Base-by-base conservation (phyloP, 1,140 invertebrate species). In the Drosophila kikkawai region DNA sequence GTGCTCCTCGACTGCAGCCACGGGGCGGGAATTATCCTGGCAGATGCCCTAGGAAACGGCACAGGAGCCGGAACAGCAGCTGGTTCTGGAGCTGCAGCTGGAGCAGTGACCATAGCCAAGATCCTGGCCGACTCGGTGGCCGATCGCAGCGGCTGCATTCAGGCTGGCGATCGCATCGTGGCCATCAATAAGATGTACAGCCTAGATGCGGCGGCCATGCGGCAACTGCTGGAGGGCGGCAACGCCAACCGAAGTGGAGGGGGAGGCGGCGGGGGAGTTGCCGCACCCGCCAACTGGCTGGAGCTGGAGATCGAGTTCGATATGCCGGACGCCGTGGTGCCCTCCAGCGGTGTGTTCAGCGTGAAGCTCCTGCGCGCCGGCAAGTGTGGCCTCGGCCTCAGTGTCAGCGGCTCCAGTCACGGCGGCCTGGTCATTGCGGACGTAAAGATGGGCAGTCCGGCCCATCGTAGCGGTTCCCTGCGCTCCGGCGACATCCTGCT, bases 291-390 rank as follows among this genome's bases (percentile, higher is more conserved):
- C 48, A 85, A 91, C 63, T 88, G 94, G 94, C 93, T 97, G 3
- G 94, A 96, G 45, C 75, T 96, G 17, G 95, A 96, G 65, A 95
- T 97, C 5, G 98, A 99, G 92, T 99, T 99, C 93, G 97, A 97
- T 94, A 97, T 99, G 80, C 96, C 97, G n/a, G 97, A 98, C 80
- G 95, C 97, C 0, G 97, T 99, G 19, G 96, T 98, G 57, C 97
- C 98, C 3, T 96, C 96, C 12, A 97, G 96, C 80, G 98, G 98
- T 8, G 95, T 97, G 1, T 99, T 98, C 90, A 96, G 96, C 64
- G 97, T 99, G 0, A 97, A 98, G 93, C 93, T 99, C 12, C 95
- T 97, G 1, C 97, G 97, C 87, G 95, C 95, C 19, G 95, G 94
- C 68, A 94, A 94, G 7, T 93, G 93, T 19, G 97, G 97, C 32